Evolutionary conservation across 2,888 invertebrate species (phyloP).

Genomic region (Noctua comes): DNA sequence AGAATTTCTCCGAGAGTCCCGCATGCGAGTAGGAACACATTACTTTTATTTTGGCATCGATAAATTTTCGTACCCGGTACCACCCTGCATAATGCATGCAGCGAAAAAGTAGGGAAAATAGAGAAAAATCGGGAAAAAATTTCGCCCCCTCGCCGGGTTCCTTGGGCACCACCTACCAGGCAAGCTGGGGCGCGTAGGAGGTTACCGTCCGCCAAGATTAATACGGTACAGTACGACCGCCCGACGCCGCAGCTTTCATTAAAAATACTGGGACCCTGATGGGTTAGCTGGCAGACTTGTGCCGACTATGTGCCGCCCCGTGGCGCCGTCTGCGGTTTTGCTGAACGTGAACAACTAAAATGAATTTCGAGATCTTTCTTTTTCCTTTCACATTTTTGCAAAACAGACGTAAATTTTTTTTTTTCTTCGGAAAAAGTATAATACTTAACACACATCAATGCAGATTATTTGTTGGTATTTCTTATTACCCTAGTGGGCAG

Average conservation of each 20-base stretch:
- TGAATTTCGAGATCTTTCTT: conserved; percentile 58
- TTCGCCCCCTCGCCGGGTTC: conserved; percentile 81
- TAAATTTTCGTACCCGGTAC: conserved; percentile 81
- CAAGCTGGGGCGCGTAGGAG: conserved; percentile 82
- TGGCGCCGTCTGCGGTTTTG: conserved; percentile 71
- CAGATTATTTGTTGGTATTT: conserved; percentile 26
- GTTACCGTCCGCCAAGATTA: conserved; percentile 87
- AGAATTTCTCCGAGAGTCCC: conserved; percentile 54
- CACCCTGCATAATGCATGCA: conserved; percentile 88
- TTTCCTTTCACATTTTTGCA: conserved; percentile 33
- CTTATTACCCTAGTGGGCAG: conserved; percentile 38
- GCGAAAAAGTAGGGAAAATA: conserved; percentile 81
- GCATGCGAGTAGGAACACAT: conserved; percentile 71
- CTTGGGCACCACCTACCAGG: conserved; percentile 86
- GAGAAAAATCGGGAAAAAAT: conserved; percentile 82
- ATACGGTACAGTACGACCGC: conserved; percentile 86
- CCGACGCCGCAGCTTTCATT: conserved; percentile 88
- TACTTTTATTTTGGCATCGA: conserved; percentile 85
- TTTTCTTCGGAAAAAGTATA: neutral
- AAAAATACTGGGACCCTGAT: conserved; percentile 84
- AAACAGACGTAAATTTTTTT: conserved; percentile 1
- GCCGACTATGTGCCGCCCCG: conserved; percentile 65
- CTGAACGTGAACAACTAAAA: conserved; percentile 60
- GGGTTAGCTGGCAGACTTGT: conserved; percentile 72
- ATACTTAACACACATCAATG: conserved; percentile 8